phyloP scores from a whole-genome alignment of 1,140 invertebrate species.

The Doryteuthis pealeii region DNA sequence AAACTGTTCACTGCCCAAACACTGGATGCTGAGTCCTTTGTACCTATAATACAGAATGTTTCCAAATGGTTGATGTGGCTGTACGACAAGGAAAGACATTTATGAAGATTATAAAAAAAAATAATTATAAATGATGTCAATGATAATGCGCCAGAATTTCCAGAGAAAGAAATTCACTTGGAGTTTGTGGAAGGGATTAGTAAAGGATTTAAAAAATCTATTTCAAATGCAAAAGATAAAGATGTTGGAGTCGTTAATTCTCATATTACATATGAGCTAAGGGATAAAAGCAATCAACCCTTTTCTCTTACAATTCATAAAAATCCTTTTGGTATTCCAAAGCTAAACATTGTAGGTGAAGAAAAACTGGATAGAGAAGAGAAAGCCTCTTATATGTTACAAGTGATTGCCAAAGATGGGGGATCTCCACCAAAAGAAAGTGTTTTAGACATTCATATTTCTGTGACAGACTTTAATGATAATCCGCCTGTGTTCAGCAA shows the following conservation, averaged over 20 bases:
- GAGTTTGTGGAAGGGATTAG: constrained; percentile 39
- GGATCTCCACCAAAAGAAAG: constrained; percentile 73
- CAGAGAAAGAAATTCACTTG: constrained; percentile 28
- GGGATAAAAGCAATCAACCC: constrained; percentile 24
- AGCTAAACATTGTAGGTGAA: constrained; percentile 37
- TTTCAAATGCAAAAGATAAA: constrained; percentile 35
- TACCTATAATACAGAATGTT: constrained; percentile 36
- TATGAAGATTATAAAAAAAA: background rate
- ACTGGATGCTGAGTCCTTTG: constrained; percentile 41
- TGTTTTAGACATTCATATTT: constrained; percentile 63
- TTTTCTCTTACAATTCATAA: constrained; percentile 35
- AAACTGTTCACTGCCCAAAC: constrained; percentile 66
- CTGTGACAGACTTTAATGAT: constrained; percentile 42
- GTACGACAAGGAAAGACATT: constrained; percentile 24
- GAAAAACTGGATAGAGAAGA: constrained; percentile 41
- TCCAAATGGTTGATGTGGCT: constrained; percentile 36
- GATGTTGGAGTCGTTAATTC: constrained; percentile 39
- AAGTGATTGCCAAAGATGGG: constrained; percentile 84
- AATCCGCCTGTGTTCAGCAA: constrained; percentile 74
- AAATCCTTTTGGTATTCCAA: constrained; percentile 42
- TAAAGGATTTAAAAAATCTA: constrained; percentile 19
- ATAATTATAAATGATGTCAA: constrained; percentile 48
- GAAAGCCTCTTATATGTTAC: constrained; percentile 61
- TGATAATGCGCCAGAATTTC: constrained; percentile 52
- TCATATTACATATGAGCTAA: constrained; percentile 34